Conservation (phyloP, 2,113 vertebrate species). For the Oreotragus oreotragus region DNA sequence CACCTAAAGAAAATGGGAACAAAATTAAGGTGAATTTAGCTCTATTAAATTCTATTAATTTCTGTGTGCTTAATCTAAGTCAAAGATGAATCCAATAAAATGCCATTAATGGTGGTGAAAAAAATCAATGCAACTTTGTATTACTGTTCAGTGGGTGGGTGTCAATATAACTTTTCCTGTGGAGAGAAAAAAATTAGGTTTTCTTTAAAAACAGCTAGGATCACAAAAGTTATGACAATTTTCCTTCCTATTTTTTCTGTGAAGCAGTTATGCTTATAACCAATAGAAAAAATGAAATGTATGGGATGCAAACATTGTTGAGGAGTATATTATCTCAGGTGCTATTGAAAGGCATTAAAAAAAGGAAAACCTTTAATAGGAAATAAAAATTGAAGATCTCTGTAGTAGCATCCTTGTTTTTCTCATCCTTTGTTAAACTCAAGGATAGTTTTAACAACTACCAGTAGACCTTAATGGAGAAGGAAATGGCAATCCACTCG, state of each 20-base stretch:
- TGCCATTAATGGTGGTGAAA: neutral
- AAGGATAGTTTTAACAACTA: neutral
- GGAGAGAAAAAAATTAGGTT: neutral
- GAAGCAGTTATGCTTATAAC: neutral
- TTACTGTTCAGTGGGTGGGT: neutral
- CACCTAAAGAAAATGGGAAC: neutral
- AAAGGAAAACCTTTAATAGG: neutral
- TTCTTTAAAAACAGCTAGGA: conserved; percentile 2
- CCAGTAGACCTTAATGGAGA: neutral
- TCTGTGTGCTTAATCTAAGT: conserved; percentile 17
- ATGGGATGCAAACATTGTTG: neutral
- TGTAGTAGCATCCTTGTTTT: neutral
- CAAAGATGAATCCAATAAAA: conserved; percentile 18
- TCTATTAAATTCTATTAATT: conserved; percentile 26
- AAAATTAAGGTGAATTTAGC: conserved; percentile 33
- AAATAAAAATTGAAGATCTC: neutral
- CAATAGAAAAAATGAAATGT: neutral
- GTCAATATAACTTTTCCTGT: neutral
- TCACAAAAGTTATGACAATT: neutral
- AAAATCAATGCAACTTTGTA: conserved; percentile 19
- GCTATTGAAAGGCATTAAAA: neutral
- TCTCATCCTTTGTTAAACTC: neutral
- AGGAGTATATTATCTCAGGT: neutral
- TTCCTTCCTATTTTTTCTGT: neutral
- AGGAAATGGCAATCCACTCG: neutral